Evolutionary conservation across 2,888 invertebrate species (phyloP), one percentile per base, ranked within the genome.

Genomic region (Synergus laeviventris): DNA sequence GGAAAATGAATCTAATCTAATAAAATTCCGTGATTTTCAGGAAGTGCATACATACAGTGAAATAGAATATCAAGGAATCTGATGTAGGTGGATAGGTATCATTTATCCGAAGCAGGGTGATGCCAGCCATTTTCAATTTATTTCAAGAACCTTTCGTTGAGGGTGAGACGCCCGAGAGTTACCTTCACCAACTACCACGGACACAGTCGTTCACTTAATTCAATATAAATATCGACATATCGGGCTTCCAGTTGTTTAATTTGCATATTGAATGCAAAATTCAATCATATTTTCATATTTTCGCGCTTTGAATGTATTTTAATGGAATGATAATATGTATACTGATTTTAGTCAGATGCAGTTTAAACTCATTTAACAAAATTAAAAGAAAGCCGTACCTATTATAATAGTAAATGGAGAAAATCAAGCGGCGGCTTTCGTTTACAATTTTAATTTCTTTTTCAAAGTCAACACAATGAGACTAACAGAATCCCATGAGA

Each of bases 81-180:
- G 66, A 66, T 84, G 83, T 83, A 80, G 84, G 80, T 84, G 84
- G 79, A 81, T 76, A 83, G 86, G 86, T 87, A 87, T 87, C 87
- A 86, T 84, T 86, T 86, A 86, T 86, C 86, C 82, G 84, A 82
- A 82, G 86, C 85, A 82, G 85, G 84, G 85, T 84, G 86, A 86
- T 85, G 85, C 87, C 86, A 88, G 84, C 88, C 86, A 88, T 89
- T 89, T 89, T 89, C 89, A 89, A 89, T 89, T 89, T 89, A 89
- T 88, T 88, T 89, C 87, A 88, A 89, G 89, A 85, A 87, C 86
- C 87, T 87, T 88, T 86, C 83, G 84, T 85, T 84, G 83, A 83
- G 86, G 86, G 84, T 86, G 83, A 79, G 79, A 83, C 81, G 21
- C 21, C 56, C 56, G 56, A 56, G 82, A 85, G 86, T 86, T 86